Percentiles rank a stretch among this genome's conserved stretches.
phyloP scores from a whole-genome alignment of 2,797 vertebrate species.

The Avahi laniger region DNA sequence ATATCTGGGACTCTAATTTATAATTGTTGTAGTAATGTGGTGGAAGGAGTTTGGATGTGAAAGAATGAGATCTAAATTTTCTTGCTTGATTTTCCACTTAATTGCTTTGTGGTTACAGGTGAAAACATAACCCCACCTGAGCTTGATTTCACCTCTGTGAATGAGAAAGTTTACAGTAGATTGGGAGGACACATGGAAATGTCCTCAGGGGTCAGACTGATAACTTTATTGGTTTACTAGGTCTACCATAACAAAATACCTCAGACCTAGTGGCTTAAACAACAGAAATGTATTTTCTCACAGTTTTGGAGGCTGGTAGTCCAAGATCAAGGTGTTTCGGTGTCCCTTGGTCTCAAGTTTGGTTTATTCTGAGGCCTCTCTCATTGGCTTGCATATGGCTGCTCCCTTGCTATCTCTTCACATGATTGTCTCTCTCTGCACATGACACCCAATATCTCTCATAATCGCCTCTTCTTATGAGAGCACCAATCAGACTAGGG shows the following conservation, averaged over 20 bases:
- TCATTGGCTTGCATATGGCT: not conserved
- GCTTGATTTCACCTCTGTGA: not conserved
- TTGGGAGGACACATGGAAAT: not conserved
- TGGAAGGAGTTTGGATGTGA: not conserved
- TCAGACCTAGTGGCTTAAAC: not conserved
- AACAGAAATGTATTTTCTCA: conserved; percentile 6
- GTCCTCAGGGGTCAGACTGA: not conserved
- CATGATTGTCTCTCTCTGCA: not conserved
- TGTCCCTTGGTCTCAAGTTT: not conserved
- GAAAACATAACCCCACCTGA: not conserved
- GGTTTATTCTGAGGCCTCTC: not conserved
- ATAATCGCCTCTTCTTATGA: not conserved
- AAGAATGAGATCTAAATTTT: not conserved
- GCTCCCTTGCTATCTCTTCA: not conserved
- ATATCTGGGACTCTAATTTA: not conserved
- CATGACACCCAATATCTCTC: not conserved
- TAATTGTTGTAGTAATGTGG: not conserved
- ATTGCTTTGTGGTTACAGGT: not conserved
- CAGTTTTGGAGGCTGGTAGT: not conserved
- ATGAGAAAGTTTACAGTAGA: not conserved
- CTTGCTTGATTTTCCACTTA: not conserved
- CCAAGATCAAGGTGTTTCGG: not conserved
- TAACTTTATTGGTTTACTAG: not conserved
- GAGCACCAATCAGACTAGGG: not conserved
- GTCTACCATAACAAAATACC: not conserved